Percentiles rank a stretch among this genome's conserved stretches.
Conservation (phyloP, 1,140 invertebrate species). For the Odontomachus brunneus region DNA sequence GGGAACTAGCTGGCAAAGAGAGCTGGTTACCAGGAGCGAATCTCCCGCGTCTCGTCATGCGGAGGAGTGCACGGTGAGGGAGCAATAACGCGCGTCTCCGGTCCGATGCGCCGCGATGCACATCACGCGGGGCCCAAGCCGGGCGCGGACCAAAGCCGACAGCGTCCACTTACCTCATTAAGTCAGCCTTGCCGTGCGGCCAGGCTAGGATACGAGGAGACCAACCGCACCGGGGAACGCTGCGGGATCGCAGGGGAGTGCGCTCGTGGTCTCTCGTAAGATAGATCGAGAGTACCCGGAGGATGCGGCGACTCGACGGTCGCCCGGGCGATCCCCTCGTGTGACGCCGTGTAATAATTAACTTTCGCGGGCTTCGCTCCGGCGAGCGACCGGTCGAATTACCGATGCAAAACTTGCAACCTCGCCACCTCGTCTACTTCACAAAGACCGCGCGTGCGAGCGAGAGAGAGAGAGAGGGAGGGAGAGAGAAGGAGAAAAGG, state of each 20-base stretch:
- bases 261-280: background rate
- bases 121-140: background rate
- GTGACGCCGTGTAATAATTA: conserved; percentile 21
- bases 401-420: conserved; percentile 36
- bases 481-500: too few species aligned
- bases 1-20: too few species aligned
- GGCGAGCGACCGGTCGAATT: conserved; percentile 23
- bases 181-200: background rate
- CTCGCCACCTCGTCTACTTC: conserved; percentile 18
- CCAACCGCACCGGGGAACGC: background rate
- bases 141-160: background rate
- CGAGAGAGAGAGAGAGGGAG: background rate
- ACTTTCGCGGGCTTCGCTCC: conserved; percentile 2
- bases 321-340: background rate
- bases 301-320: background rate
- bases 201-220: background rate
- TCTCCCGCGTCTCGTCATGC: too few species aligned
- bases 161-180: conserved; percentile 35
- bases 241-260: background rate
- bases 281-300: conserved; percentile 25
- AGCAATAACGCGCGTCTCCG: background rate
- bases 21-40: too few species aligned
- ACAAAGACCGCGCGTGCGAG: conserved; percentile 5
- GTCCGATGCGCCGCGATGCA: background rate
- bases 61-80: too few species aligned